These are phyloP conservation scores for Nesometra sesokonis DNA, from an alignment of 35 echinoderm and acorn worm species.

Conservation along the genomic window DNA sequence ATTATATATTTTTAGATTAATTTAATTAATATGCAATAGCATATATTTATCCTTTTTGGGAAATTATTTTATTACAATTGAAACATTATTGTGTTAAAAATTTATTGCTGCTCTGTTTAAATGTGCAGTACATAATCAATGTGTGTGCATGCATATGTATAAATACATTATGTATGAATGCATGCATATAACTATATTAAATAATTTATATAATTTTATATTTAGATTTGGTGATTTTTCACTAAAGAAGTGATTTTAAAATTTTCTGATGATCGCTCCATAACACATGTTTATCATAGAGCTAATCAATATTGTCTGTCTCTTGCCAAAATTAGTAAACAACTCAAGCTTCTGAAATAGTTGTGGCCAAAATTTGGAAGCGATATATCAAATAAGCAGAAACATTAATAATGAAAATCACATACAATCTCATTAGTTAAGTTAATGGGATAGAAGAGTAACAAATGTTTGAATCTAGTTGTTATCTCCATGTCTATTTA, in stretches of 20 bases:
- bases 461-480: not conserved
- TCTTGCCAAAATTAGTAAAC: not conserved
- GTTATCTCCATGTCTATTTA: not conserved
- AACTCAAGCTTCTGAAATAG: not conserved
- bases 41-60: not conserved
- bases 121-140: too few species aligned
- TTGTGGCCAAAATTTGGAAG: not conserved
- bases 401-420: not conserved
- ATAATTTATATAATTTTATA: not conserved
- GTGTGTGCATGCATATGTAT: not conserved
- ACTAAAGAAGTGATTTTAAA: not conserved
- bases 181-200: not conserved
- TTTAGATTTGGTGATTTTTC: not conserved
- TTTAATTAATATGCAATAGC: not conserved
- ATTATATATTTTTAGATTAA: not conserved
- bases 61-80: not conserved
- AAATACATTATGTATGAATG: not conserved
- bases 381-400: not conserved
- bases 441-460: not conserved
- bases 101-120: not conserved
- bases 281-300: not conserved
- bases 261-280: not conserved
- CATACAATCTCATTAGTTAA: not conserved
- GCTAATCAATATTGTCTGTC: not conserved
- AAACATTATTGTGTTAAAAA: not conserved